A percentile compares a stretch with the other conserved stretches of the same genome.
phyloP scores from a whole-genome alignment of 2,113 vertebrate species.

The Antennarius striatus region DNA sequence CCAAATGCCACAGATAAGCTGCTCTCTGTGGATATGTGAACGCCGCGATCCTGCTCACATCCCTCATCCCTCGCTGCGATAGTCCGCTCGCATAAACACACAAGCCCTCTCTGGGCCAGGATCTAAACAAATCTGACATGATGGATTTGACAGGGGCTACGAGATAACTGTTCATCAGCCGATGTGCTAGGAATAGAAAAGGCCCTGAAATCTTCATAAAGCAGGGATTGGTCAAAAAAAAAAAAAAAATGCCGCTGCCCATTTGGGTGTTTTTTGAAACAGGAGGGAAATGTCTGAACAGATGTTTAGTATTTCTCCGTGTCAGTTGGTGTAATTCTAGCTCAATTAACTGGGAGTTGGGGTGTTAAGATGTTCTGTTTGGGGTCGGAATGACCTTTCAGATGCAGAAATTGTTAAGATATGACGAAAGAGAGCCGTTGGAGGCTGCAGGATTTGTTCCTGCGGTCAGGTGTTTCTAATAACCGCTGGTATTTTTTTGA shows the following conservation, averaged over 20 bases:
- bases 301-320: constrained; percentile 63
- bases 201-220: constrained; percentile 55
- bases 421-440: constrained; percentile 3
- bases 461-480: not conserved
- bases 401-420: constrained; percentile 34
- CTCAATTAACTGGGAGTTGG: constrained; percentile 55
- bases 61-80: constrained; percentile 69
- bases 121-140: constrained; percentile 79
- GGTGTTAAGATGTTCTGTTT: constrained; percentile 48
- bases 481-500: not conserved
- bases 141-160: constrained; percentile 75
- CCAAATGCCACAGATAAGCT: constrained; percentile 70
- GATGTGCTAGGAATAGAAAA: constrained; percentile 68
- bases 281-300: constrained; percentile 31
- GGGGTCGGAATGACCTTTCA: constrained; percentile 57
- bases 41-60: constrained; percentile 55
- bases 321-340: constrained; percentile 59
- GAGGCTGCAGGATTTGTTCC: constrained; percentile 6
- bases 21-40: constrained; percentile 66
- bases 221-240: constrained; percentile 49
- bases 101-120: constrained; percentile 60
- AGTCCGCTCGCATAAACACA: constrained; percentile 72
- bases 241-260: constrained; percentile 32
- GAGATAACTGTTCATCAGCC: constrained; percentile 78
- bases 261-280: constrained; percentile 57